Evolutionary conservation across 92 coral and sea anemone genomes (phyloP), one percentile per base, ranked within the genome.

Genomic region (Zoanthus gigantus): DNA sequence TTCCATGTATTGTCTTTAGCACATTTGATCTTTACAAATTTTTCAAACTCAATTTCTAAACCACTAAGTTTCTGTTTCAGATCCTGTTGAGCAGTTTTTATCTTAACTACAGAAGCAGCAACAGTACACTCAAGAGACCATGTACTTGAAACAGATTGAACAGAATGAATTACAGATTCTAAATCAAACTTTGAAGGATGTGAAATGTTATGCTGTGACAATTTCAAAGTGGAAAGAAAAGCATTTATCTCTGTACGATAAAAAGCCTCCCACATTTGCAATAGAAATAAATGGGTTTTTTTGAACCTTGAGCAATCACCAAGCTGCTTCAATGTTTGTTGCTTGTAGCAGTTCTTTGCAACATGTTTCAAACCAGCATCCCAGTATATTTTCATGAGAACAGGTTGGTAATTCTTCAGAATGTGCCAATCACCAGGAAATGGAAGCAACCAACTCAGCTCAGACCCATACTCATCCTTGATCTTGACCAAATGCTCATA

Each of bases 351-450:
- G 61, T 14, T 52, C 42, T 50, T 52, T 52, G 81, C 66, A 76
- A 76, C 61, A 76, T 76, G 9, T 58, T 76, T 76, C 31, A 76
- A 13, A 8, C 79, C 79, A 50, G 79, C 63, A 75, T 75, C 79
- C 79, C 61, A 47, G 61, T 75, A 75, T 17, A 50, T 48, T 50
- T 75, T 75, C 76, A 71, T 47, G 15, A 76, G 11, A 50, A 76
- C 81, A 48, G 65, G 81, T 58, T 76, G 65, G 14, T 18, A 76
- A 52, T 76, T 76, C 66, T 76, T 76, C 3, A 53, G 42, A 76
- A 76, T 76, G 28, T 52, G 65, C 81, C 81, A 76, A n/a, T 76
- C 66, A 52, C 81, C 81, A 47, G 81, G 81, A 76, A 47, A 76
- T n/a, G 81, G 81, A 31, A 76, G 81, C 66, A 76, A 5, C 81